Conservation (phyloP, 2,113 vertebrate genomes). For the Chitala chitala region DNA sequence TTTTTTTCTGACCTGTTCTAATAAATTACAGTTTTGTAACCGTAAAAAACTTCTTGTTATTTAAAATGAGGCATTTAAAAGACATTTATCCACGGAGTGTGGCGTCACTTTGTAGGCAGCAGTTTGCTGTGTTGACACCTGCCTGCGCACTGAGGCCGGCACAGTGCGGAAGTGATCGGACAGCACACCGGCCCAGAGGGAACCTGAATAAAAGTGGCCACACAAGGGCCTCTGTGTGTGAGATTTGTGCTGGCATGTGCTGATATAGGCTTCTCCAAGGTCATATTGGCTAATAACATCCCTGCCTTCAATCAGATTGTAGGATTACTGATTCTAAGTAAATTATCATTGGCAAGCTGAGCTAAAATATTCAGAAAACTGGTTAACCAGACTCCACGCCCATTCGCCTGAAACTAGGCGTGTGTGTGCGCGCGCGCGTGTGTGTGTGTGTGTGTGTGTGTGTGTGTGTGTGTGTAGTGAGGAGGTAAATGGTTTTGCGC, state of each 20-base stretch:
- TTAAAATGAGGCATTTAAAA: too few relatives aligned
- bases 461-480: too few relatives aligned
- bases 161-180: background rate
- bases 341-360: constrained; percentile 80
- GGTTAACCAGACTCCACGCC: constrained; percentile 42
- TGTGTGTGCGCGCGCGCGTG: background rate
- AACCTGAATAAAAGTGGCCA: background rate
- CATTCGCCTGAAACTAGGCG: constrained; percentile 30
- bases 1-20: background rate
- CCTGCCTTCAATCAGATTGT: constrained; percentile 77
- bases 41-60: background rate
- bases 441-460: background rate
- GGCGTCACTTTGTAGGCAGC: constrained; percentile 52
- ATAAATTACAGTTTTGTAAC: background rate
- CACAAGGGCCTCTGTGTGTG: constrained; percentile 47
- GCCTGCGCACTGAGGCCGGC: background rate
- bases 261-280: constrained; percentile 73
- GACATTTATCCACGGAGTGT: background rate
- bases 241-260: constrained; percentile 66
- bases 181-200: background rate
- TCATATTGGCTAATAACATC: constrained; percentile 77
- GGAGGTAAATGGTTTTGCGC: too few relatives aligned
- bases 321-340: constrained; percentile 81
- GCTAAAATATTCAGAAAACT: constrained; percentile 58
- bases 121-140: background rate